Evolutionary conservation across 2,797 vertebrate species (phyloP), one percentile per base, ranked within the genome.

Genomic region (Xerus rutilus): DNA sequence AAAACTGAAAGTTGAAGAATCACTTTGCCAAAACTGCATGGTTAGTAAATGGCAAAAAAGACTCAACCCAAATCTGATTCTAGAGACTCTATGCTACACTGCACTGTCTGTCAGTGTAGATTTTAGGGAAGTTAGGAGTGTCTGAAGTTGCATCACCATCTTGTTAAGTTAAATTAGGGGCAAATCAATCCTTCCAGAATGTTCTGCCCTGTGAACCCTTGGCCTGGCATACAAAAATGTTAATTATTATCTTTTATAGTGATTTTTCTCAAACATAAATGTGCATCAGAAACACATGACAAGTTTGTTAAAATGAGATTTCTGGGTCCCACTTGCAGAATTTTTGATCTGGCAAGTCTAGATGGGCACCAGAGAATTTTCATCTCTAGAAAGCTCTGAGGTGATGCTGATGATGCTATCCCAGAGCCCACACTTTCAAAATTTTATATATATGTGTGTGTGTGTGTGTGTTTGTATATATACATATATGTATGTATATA

Each of bases 1-100:
- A 32, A 95, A 90, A 87, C 76, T 94, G 77, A 91, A 43, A 70
- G 43, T 20, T 52, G 18, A 65, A 93, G 32, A 92, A 47, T 30
- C 76, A 15, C 25, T 94, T 87, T 93, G 11, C 62, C 57, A 74
- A 90, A 32, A 23, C 25, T 18, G 35, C 43, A 0, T 15, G 39
- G 7, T 54, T 47, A 28, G 52, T 59, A 78, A 94, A 85, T 7
- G 6, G 85, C 30, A 78, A 62, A 82, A 79, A 86, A 30, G 62
- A 93, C 45, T 89, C 43, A 45, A 62, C 23, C 23, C 25, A 77
- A 72, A 20, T 78, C 5, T 54, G 18, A 72, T 67, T 76, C 49
- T 28, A 57, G 9, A 15, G 21, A 39, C 5, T 54, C 49, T 8
- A 9, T 7, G 32, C 2, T 23, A 3, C 14, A 86, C 25, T 1